Evolutionary conservation across 2,888 invertebrate species (phyloP), one percentile per base, ranked within the genome.

Genomic region (Drosophila mercatorum): DNA sequence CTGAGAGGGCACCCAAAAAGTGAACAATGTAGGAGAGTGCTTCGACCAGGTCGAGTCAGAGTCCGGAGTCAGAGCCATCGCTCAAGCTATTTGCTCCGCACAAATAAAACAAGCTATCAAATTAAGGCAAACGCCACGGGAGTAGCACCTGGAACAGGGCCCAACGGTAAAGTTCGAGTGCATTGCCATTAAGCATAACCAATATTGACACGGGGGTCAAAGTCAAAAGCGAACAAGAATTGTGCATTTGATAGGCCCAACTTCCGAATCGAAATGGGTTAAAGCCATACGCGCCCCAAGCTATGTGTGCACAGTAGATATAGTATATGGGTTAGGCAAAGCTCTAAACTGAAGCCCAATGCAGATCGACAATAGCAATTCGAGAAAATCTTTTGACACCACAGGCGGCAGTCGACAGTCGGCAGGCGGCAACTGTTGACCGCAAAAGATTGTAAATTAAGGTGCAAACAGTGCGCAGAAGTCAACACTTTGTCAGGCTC

Each of bases 41-140:
- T 62, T 52, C 38, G 57, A 41, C 53, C 51, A 69, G 78, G 62
- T 75, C 64, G 52, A 65, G 64, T 40, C 51, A 61, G 52, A 65
- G 64, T 40, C 51, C 55, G 56, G 61, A 49, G 73, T 59, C 81
- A 74, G 68, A 41, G 72, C 80, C 80, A 81, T 83, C 80, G 75
- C 75, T 75, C 72, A 82, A 77, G 64, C 78, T 83, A 86, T 86
- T 86, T 86, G 90, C 86, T 88, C 75, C 69, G 74, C 65, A 82
- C 88, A 86, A 86, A 86, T 83, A 90, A 81, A 88, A 81, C 73
- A 83, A 88, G 76, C 80, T 73, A 90, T 88, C 90, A 82, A 90
- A 90, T 80, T 75, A 84, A 82, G 72, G 83, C 80, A 82, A 80
- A 79, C 75, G 81, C 75, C 80, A 75, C 66, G 87, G 70, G 74